Conservation (phyloP, 2,113 vertebrate genomes). For the Toxotes jaculatrix region DNA sequence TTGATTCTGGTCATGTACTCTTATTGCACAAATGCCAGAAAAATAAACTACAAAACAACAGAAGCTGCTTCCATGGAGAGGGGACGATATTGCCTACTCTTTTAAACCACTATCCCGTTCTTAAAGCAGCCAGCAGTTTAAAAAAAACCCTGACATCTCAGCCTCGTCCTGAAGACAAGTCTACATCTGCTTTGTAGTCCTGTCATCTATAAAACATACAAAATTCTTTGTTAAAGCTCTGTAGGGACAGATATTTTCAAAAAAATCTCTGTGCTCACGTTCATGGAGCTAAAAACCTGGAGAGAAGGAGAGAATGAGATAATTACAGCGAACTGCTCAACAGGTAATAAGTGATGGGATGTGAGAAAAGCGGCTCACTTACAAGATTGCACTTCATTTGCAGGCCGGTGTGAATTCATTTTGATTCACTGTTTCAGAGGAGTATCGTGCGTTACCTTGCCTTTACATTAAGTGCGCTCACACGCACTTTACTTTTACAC, state of each 20-base stretch:
- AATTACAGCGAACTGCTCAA: not conserved
- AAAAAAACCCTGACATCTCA: not conserved
- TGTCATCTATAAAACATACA: not conserved
- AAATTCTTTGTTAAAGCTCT: not conserved
- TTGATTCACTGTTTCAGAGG: constrained; percentile 7
- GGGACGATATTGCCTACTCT: too few relatives aligned
- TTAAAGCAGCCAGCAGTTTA: not conserved
- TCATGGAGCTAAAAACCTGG: not conserved
- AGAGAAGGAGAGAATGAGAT: constrained; percentile 6
- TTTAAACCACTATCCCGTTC: too few relatives aligned
- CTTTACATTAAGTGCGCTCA: constrained; percentile 9
- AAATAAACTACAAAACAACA: not conserved
- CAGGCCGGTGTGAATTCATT: not conserved
- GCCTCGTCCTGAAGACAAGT: not conserved
- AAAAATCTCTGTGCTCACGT: not conserved
- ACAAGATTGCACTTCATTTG: constrained; percentile 18
- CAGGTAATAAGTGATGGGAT: constrained; percentile 1
- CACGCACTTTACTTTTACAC: constrained; percentile 13
- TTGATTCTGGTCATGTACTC: not conserved
- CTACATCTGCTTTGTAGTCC: not conserved
- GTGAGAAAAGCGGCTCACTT: not conserved
- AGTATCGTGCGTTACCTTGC: not conserved
- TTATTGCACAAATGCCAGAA: not conserved
- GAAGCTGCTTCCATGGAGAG: too few relatives aligned
- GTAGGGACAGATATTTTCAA: not conserved